phyloP scores from a whole-genome alignment of 2,888 invertebrate genomes.

The Rotaria sp. region DNA sequence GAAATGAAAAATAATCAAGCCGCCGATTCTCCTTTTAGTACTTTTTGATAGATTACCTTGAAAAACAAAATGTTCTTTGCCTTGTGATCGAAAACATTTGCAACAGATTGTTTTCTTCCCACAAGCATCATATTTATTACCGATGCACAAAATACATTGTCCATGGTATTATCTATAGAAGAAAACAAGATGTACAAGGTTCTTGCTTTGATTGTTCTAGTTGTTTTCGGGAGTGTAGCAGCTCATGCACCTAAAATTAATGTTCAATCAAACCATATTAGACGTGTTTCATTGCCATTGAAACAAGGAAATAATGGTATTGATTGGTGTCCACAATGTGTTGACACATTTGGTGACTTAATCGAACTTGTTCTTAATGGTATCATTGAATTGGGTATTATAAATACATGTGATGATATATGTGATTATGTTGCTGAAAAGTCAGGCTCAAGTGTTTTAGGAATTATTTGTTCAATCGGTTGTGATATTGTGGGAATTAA shows the following conservation, averaged over 20 bases:
- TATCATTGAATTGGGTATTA: conserved; percentile 46
- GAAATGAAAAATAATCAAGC: too few species aligned
- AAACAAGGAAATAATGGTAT: conserved; percentile 37
- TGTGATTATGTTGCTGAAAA: conserved; percentile 45
- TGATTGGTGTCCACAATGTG: conserved; percentile 47
- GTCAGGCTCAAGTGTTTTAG: conserved; percentile 44
- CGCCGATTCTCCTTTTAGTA: too few species aligned
- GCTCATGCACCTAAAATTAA: background rate
- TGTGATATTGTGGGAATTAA: conserved; percentile 47
- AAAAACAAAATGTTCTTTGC: too few species aligned
- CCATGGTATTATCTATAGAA: too few species aligned
- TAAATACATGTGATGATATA: conserved; percentile 45
- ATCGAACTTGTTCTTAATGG: conserved; percentile 47
- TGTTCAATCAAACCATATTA: background rate
- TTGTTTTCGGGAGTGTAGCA: background rate
- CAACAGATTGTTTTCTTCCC: too few species aligned
- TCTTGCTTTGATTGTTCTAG: background rate
- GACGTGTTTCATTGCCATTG: background rate
- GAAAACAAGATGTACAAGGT: too few species aligned
- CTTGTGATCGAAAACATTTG: too few species aligned
- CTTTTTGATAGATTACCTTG: too few species aligned
- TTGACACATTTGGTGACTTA: conserved; percentile 47
- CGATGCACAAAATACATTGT: too few species aligned
- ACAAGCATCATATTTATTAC: too few species aligned
- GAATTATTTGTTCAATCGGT: conserved; percentile 44